Evolutionary conservation across 92 coral and sea anemone genomes (phyloP).

Genomic region (Hydrozoanthus gracilis): DNA sequence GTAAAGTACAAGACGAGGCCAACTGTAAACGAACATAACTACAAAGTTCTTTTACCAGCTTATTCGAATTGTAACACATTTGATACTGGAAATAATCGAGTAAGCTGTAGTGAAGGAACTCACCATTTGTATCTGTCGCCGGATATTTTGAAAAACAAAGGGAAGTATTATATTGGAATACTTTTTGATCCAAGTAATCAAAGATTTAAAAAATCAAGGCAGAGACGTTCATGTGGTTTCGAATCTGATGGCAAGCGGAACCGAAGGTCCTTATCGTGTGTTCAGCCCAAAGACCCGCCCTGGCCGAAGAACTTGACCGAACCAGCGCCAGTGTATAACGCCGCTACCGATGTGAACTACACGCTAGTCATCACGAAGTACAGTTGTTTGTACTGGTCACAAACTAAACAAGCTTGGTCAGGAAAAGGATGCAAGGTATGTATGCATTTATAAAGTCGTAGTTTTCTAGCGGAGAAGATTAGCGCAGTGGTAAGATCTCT

Average conservation of each 20-base stretch:
- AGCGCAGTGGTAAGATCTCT: too few relatives aligned
- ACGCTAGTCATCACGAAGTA: conserved; percentile 58
- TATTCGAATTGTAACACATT: background rate
- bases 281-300: conserved; percentile 83
- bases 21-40: conserved; percentile 21
- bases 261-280: conserved; percentile 52
- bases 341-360: conserved; percentile 77
- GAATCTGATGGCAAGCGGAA: conserved; percentile 9
- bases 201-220: conserved; percentile 10
- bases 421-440: conserved; percentile 74
- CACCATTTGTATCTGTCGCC: conserved; percentile 25
- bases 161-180: conserved; percentile 43
- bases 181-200: conserved; percentile 3
- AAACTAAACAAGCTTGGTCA: conserved; percentile 57
- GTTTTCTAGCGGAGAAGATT: background rate
- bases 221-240: conserved; percentile 28
- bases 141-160: background rate
- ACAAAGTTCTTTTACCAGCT: background rate
- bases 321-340: conserved; percentile 63
- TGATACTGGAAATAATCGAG: background rate
- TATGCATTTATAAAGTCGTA: background rate
- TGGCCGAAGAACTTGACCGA: conserved; percentile 76
- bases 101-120: background rate
- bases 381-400: conserved; percentile 76
- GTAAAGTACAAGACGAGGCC: conserved; percentile 10